Evolutionary conservation across 1,140 invertebrate genomes (phyloP).

Genomic region (Agraylea sexmaculata): DNA sequence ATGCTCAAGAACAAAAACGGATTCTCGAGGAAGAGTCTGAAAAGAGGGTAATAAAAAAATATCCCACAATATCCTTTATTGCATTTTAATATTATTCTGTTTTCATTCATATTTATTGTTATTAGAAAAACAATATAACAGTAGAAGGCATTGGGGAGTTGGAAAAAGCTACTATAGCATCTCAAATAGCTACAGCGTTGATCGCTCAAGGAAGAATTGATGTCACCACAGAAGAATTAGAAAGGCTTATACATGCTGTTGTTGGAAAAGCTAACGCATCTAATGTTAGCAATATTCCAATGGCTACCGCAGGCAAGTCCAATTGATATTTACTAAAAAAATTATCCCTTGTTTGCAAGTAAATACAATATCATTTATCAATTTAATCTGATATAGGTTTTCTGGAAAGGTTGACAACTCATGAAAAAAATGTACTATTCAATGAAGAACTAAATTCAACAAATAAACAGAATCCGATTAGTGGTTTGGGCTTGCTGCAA

Average conservation of each 20-base stretch:
- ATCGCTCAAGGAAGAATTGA: conserved; percentile 65
- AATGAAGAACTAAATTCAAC: too few species aligned
- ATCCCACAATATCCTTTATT: conserved; percentile 11
- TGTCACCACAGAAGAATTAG: conserved; percentile 61
- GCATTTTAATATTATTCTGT: neutral
- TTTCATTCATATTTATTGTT: neutral
- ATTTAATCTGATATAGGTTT: too few species aligned
- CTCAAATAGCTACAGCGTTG: conserved; percentile 63
- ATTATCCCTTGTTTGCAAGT: too few species aligned
- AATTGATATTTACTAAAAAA: neutral
- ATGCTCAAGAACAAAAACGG: conserved; percentile 39
- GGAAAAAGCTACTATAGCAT: conserved; percentile 59
- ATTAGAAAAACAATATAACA: conserved; percentile 35
- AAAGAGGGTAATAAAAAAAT: conserved; percentile 23
- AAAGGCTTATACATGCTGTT: conserved; percentile 63
- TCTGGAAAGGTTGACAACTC: too few species aligned
- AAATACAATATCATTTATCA: too few species aligned
- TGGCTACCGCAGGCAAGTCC: conserved; percentile 34
- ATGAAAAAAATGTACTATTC: too few species aligned
- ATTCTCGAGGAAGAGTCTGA: conserved; percentile 18
- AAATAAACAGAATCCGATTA: too few species aligned
- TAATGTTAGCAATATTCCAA: conserved; percentile 38
- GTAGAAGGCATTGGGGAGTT: conserved; percentile 57
- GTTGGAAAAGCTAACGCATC: conserved; percentile 52
- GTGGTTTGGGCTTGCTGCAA: too few species aligned